phyloP scores from a whole-genome alignment of 2,113 vertebrate genomes.

The Tamias sibiricus region DNA sequence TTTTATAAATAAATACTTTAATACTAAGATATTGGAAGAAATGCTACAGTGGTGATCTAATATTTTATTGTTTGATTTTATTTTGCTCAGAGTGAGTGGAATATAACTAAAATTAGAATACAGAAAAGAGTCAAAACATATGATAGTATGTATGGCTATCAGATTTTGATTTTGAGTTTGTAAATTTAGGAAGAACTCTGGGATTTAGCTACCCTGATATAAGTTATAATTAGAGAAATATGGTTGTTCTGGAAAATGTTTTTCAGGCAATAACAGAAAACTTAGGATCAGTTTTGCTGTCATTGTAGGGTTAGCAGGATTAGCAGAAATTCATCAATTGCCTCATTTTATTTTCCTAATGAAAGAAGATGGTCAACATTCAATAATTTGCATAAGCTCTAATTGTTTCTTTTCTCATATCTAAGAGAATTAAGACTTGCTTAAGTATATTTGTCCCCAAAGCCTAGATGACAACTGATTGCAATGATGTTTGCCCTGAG shows the following conservation, averaged over 20 bases:
- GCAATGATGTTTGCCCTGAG: background rate
- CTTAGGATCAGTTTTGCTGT: background rate
- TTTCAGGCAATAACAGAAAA: conserved; percentile 40
- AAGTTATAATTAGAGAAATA: conserved; percentile 39
- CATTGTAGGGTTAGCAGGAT: background rate
- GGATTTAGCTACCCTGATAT: background rate
- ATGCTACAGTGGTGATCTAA: background rate
- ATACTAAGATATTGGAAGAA: background rate
- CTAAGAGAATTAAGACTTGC: conserved; percentile 31
- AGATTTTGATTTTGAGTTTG: background rate
- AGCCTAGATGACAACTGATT: background rate
- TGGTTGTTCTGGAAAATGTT: background rate
- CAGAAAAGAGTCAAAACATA: background rate
- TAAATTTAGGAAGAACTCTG: background rate
- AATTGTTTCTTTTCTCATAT: background rate
- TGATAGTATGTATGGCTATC: background rate
- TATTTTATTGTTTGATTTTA: conserved; percentile 1
- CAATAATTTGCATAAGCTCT: background rate
- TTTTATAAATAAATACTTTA: background rate
- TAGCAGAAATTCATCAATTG: background rate
- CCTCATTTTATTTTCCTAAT: background rate
- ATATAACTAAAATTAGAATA: conserved; percentile 9
- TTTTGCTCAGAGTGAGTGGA: background rate
- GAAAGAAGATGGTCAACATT: background rate
- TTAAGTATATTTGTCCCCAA: background rate